Conservation (phyloP, 2,797 vertebrate species). For the Echeneis naucrates region DNA sequence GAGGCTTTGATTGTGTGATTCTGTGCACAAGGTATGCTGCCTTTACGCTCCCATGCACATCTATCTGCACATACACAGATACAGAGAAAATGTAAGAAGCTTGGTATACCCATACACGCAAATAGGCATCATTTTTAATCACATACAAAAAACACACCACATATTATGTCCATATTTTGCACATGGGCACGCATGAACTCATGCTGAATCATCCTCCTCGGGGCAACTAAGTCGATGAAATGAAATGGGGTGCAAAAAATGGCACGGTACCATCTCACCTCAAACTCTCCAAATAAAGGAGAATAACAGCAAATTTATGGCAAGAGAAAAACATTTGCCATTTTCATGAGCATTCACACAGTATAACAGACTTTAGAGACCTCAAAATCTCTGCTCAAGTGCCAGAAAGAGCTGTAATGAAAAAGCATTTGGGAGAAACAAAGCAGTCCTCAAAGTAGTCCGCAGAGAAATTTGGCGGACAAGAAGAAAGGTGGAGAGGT, state of each 20-base stretch:
- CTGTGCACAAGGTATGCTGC: slow-evolving; percentile 78
- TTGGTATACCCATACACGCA: slow-evolving; percentile 45
- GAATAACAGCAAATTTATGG: slow-evolving; percentile 80
- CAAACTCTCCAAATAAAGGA: slow-evolving; percentile 78
- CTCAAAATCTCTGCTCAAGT: slow-evolving; percentile 28
- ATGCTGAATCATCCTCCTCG: slow-evolving; percentile 52
- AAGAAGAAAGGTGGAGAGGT: slow-evolving; percentile 14
- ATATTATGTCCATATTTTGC: slow-evolving; percentile 45
- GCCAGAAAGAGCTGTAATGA: slow-evolving; percentile 48
- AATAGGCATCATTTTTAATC: slow-evolving; percentile 58
- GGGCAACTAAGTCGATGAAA: slow-evolving; percentile 84
- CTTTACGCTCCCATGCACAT: slow-evolving; percentile 74
- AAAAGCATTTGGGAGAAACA: slow-evolving; percentile 36
- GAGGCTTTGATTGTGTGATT: slow-evolving; percentile 75
- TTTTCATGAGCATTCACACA: slow-evolving; percentile 45
- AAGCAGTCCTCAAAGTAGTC: slow-evolving; percentile 36
- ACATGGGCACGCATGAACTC: slow-evolving; percentile 35
- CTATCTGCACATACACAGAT: slow-evolving; percentile 55
- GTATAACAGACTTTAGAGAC: slow-evolving; percentile 35
- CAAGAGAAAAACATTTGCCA: slow-evolving; percentile 70
- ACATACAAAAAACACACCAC: slow-evolving; percentile 50
- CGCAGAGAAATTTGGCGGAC: slow-evolving; percentile 29
- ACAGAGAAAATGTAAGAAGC: slow-evolving; percentile 61
- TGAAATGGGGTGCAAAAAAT: slow-evolving; percentile 83
- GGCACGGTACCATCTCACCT: slow-evolving; percentile 68